These are phyloP conservation scores for Scyliorhinus canicula DNA, from an alignment of 2,797 vertebrate genomes.

Conservation along the genomic window DNA sequence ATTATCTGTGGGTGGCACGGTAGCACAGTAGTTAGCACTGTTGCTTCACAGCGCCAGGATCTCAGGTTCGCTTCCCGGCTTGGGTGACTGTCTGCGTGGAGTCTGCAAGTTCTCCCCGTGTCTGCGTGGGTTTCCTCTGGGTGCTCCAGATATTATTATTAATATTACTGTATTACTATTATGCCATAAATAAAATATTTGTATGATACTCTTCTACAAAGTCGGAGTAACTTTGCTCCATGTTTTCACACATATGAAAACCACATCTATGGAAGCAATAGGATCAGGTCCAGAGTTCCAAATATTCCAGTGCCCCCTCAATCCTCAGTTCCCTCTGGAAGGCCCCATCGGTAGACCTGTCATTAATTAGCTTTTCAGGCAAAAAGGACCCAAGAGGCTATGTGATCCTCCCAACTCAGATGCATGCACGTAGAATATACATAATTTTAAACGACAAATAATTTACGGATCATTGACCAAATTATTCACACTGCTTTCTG, in stretches of 20 bases:
- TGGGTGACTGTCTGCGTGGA: too few species aligned
- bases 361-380: conserved; percentile 83
- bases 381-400: conserved; percentile 72
- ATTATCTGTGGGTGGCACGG: too few species aligned
- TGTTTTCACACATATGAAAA: not conserved
- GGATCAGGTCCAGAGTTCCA: conserved; percentile 67
- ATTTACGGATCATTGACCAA: not conserved
- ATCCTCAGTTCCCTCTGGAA: conserved; percentile 88
- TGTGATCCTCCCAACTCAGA: too few species aligned
- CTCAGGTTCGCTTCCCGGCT: too few species aligned
- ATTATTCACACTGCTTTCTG: not conserved
- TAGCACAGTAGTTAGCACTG: too few species aligned
- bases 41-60: too few species aligned
- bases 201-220: not conserved
- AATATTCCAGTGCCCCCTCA: conserved; percentile 74
- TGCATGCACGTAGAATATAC: not conserved
- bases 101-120: too few species aligned
- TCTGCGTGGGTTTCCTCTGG: too few species aligned
- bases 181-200: not conserved
- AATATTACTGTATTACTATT: not conserved
- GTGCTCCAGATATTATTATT: too few species aligned
- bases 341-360: conserved; percentile 81
- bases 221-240: not conserved
- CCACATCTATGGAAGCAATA: conserved; percentile 40
- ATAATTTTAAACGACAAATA: not conserved